Evolutionary conservation across 2,113 vertebrate genomes (phyloP).

Genomic region (Ranitomeya variabilis): DNA sequence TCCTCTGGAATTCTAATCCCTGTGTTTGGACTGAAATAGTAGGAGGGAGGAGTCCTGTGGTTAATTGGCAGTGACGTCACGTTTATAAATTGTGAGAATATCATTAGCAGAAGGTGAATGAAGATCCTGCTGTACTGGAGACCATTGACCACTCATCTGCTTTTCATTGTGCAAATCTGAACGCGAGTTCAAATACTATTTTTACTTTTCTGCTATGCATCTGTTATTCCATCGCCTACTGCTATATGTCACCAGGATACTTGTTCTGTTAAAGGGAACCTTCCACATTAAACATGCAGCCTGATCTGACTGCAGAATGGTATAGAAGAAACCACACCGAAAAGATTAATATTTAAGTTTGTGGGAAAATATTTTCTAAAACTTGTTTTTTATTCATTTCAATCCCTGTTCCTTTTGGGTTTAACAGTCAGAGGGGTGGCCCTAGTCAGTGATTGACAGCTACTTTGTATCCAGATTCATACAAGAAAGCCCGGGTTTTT

Average conservation of each 20-base stretch:
- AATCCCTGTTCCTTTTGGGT: too few relatives aligned
- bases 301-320: too few relatives aligned
- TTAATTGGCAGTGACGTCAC: slow-evolving; percentile 42
- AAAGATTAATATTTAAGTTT: too few relatives aligned
- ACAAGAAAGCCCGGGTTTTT: too few relatives aligned
- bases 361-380: too few relatives aligned
- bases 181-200: not conserved
- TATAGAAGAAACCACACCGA: too few relatives aligned
- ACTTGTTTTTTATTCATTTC: too few relatives aligned
- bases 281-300: too few relatives aligned
- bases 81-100: not conserved
- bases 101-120: slow-evolving; percentile 6
- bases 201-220: not conserved
- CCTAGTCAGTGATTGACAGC: too few relatives aligned
- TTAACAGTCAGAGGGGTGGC: too few relatives aligned
- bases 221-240: slow-evolving; percentile 6
- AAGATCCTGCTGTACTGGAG: not conserved
- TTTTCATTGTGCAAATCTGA: not conserved
- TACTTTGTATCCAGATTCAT: too few relatives aligned
- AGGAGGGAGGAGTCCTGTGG: slow-evolving; percentile 45
- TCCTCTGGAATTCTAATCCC: slow-evolving; percentile 52
- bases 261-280: not conserved
- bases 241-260: not conserved
- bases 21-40: slow-evolving; percentile 54
- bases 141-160: slow-evolving; percentile 12